phyloP scores from a whole-genome alignment of 2,888 invertebrate genomes.

The Catotricha subobsoleta region DNA sequence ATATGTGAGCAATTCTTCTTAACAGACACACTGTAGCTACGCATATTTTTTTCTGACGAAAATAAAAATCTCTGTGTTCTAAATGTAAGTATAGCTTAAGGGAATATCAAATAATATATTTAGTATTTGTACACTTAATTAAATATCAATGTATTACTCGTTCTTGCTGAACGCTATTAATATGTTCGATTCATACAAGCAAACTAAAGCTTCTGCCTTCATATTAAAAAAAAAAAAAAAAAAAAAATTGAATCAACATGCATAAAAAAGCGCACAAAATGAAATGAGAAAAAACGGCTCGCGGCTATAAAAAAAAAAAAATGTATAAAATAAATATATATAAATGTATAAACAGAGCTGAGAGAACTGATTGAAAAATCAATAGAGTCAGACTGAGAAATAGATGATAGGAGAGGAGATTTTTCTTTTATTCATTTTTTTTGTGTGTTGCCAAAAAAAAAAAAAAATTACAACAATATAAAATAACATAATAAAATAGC shows the following conservation, averaged over 20 bases:
- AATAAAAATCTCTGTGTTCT: no score
- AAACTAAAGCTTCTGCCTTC: not conserved
- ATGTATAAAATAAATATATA: not conserved
- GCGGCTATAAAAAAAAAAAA: conserved; percentile 3
- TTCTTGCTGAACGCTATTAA: no score
- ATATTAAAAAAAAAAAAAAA: not conserved
- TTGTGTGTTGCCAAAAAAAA: conserved; percentile 9
- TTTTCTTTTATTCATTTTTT: conserved; percentile 1
- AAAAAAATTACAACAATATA: conserved; percentile 11
- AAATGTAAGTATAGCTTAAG: no score
- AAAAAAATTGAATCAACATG: not conserved
- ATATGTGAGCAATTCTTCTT: no score
- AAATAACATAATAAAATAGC: no score
- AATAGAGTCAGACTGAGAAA: conserved; percentile 30
- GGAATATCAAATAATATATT: no score
- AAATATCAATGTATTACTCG: no score
- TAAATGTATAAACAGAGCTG: not conserved
- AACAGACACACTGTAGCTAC: no score
- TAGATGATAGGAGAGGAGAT: conserved; percentile 3
- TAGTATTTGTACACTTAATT: no score
- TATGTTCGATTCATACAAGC: no score
- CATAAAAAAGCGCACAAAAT: not conserved
- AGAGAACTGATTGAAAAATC: conserved; percentile 24
- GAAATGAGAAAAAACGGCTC: conserved; percentile 3
- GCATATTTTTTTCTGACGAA: no score